Conservation (phyloP, 2,888 invertebrate species). For the Branchipolynoe longqiensis region DNA sequence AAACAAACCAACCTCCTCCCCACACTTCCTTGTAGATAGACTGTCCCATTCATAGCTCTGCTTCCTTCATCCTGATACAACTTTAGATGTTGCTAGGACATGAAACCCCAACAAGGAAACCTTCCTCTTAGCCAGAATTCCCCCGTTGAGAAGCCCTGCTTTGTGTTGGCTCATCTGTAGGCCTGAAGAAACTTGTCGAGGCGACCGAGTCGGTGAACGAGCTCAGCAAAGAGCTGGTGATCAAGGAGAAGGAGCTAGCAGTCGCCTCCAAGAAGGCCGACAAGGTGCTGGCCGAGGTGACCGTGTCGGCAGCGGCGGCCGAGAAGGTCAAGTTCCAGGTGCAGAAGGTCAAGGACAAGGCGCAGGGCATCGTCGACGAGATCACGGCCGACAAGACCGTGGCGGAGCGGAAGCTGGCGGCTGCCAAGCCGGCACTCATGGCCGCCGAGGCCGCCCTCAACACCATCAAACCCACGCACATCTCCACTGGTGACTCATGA, state of each 20-base stretch:
- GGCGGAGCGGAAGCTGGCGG: constrained; percentile 96
- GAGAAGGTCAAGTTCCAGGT: constrained; percentile 97
- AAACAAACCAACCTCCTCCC: no score
- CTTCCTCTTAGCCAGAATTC: no score
- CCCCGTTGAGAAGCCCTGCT: no score
- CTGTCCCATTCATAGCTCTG: no score
- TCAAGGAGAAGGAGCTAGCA: constrained; percentile 92
- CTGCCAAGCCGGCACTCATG: constrained; percentile 96
- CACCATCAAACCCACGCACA: constrained; percentile 98
- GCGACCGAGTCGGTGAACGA: constrained; percentile 92
- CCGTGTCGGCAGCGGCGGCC: constrained; percentile 95
- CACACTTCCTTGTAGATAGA: no score
- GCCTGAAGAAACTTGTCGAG: constrained; percentile 91
- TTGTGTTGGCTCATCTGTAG: constrained; percentile 69
- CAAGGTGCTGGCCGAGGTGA: constrained; percentile 88
- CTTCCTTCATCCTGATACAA: no score
- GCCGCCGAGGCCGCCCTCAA: constrained; percentile 97
- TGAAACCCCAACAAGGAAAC: no score
- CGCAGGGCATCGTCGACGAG: constrained; percentile 90
- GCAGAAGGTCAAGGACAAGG: constrained; percentile 96
- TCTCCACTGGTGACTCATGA: constrained; percentile 84
- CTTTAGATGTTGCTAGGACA: no score
- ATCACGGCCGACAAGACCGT: constrained; percentile 92
- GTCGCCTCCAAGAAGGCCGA: constrained; percentile 91
- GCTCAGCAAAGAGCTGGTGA: constrained; percentile 89